Base-by-base conservation (phyloP, 2,797 vertebrate genomes). In the Gorsachius magnificus region DNA sequence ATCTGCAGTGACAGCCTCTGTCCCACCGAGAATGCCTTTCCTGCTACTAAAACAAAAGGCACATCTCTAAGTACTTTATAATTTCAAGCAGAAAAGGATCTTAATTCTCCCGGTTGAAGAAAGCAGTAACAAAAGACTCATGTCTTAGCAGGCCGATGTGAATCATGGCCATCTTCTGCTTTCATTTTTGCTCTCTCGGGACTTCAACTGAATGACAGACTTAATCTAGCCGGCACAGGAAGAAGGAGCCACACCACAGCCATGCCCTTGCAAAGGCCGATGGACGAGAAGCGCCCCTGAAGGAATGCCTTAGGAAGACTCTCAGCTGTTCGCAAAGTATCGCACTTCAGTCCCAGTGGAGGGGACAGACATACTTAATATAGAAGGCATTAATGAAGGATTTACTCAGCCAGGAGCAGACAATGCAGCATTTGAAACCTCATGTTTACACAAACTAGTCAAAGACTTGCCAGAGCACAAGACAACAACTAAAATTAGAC, bases 351-450 rank as follows among this genome's bases (percentile, higher is more conserved):
- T 18, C 36, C 38, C 18, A 5, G 17, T 15, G 72, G 61, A 70
- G 29, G 46, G 43, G 46, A 61, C 83, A 93, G 91, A 87, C 69
- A 24, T 33, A 78, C 80, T 94, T 84, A 87, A 91, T 93, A 94
- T 56, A 96, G 90, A 68, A 54, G n/a, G 80, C n/a, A 93, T 95
- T 95, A 93, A 96, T 22, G 53, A 93, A 94, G 60, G 81, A 94
- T 94, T 95, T 94, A 86, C 50, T 92, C 70, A 90, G 60, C 50
- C 29, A 78, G 83, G 33, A 91, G 24, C 33, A 71, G 68, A 90
- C 63, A 82, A 33, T 2, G 5, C 19, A 48, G 41, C 25, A 63
- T 77, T 95, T 96, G 81, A 90, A 91, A 87, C 68, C 21, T 29
- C 65, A 14, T 79, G 57, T 93, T 92, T 72, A 90, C 31, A 70